A percentile compares a stretch with the other conserved stretches of the same genome.
These are phyloP conservation scores for Paradoxurus hermaphroditus DNA, from an alignment of 2,113 vertebrate species.

Conservation along the genomic window DNA sequence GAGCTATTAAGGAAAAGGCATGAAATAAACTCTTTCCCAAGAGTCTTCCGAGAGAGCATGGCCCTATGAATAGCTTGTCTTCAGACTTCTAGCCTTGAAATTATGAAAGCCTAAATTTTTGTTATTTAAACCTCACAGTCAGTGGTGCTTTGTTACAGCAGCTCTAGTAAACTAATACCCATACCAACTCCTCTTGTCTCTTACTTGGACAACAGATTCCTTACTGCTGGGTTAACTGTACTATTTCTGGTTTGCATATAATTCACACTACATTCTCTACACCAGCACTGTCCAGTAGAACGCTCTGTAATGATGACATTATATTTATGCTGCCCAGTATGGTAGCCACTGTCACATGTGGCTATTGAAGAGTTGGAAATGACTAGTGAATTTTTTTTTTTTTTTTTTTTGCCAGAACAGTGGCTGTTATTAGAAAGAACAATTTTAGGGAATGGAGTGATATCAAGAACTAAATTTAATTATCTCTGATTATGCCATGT, in stretches of 20 bases:
- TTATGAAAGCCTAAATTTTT: not conserved
- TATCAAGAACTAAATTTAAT: not conserved
- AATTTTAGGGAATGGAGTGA: not conserved
- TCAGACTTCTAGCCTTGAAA: not conserved
- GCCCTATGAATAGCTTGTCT: not conserved
- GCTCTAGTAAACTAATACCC: not conserved
- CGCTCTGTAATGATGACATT: not conserved
- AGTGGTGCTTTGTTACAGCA: not conserved
- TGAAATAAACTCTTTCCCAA: not conserved
- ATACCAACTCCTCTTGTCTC: not conserved
- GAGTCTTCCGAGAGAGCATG: not conserved
- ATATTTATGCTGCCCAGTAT: not conserved
- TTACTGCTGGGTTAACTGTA: not conserved
- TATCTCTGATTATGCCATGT: not conserved
- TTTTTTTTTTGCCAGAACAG: no score
- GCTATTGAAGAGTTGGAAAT: not conserved
- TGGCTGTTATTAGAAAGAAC: not conserved
- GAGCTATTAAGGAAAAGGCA: not conserved
- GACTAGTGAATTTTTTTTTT: no score
- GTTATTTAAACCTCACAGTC: not conserved
- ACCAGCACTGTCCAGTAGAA: not conserved
- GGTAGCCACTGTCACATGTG: not conserved
- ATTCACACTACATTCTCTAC: not conserved
- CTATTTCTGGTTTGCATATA: not conserved
- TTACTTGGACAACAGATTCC: not conserved